Evolutionary conservation across 2,888 invertebrate genomes (phyloP).

Genomic region (Leucophenga maculata): DNA sequence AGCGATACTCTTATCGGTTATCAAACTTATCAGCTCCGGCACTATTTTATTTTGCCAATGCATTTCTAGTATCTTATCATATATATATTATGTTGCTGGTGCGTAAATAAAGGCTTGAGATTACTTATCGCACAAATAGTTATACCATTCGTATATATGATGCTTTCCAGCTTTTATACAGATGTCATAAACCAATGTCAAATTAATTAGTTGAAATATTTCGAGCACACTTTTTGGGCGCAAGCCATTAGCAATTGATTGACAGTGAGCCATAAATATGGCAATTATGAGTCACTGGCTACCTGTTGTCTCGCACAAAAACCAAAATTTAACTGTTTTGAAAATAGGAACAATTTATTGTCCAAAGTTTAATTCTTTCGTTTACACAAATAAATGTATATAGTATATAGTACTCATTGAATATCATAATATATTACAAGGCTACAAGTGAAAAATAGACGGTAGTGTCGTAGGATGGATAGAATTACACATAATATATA

Average conservation of each 20-base stretch:
- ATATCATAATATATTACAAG: slow-evolving; percentile 9
- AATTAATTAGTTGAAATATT: background rate
- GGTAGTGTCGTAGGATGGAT: slow-evolving; percentile 16
- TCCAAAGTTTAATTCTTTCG: slow-evolving; percentile 1
- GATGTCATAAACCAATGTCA: background rate
- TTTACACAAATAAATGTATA: too few species aligned
- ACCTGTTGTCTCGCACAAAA: background rate
- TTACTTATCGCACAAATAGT: background rate
- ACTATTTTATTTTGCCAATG: too few species aligned
- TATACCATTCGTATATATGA: background rate
- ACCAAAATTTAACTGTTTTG: background rate
- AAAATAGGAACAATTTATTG: slow-evolving; percentile 18
- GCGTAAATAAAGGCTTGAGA: too few species aligned
- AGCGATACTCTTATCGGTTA: slow-evolving; percentile 8
- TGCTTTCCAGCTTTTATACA: background rate
- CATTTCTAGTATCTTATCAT: slow-evolving; percentile 5
- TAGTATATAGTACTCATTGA: too few species aligned
- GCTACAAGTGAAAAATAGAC: slow-evolving; percentile 3
- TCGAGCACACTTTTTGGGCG: slow-evolving; percentile 1
- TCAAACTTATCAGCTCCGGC: background rate
- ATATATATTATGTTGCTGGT: background rate
- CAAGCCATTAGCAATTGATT: too few species aligned
- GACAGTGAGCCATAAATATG: too few species aligned
- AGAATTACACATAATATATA: background rate
- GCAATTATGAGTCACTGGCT: background rate